A percentile compares a stretch with the other conserved stretches of the same genome.
phyloP scores from a whole-genome alignment of 1,140 invertebrate species.

The Episyrphus balteatus region DNA sequence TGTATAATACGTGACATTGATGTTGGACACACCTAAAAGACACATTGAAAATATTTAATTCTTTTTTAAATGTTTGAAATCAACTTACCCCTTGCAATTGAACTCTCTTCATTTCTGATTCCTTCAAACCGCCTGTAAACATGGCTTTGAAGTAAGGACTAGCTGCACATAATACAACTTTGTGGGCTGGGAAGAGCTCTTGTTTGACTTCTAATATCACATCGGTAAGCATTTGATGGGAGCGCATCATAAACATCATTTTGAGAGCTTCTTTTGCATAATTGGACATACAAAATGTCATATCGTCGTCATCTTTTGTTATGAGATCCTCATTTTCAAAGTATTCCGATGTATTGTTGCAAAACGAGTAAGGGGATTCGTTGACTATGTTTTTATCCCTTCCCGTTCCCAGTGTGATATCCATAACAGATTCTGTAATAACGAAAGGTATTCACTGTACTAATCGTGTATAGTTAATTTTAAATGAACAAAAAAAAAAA shows the following conservation, averaged over 20 bases:
- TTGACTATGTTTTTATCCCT: too few relatives aligned
- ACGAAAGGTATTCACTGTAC: too few relatives aligned
- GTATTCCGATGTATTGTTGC: too few relatives aligned
- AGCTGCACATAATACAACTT: slow-evolving; percentile 81
- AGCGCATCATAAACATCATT: slow-evolving; percentile 82
- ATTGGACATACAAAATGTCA: slow-evolving; percentile 76
- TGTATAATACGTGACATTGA: slow-evolving; percentile 72
- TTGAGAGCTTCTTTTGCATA: slow-evolving; percentile 77
- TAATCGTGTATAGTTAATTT: too few relatives aligned
- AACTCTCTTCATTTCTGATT: slow-evolving; percentile 74
- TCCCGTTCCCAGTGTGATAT: too few relatives aligned
- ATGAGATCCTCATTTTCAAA: slow-evolving; percentile 22
- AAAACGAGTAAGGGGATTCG: too few relatives aligned
- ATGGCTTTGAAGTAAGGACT: slow-evolving; percentile 96
- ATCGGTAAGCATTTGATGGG: slow-evolving; percentile 81
- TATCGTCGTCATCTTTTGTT: slow-evolving; percentile 43
- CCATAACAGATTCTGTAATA: too few relatives aligned
- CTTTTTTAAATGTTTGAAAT: not conserved
- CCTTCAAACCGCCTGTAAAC: slow-evolving; percentile 80
- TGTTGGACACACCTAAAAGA: slow-evolving; percentile 53
- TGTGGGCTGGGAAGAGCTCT: slow-evolving; percentile 79
- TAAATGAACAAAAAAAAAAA: too few relatives aligned
- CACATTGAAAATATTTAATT: not conserved
- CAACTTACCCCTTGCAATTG: slow-evolving; percentile 66
- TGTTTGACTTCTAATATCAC: slow-evolving; percentile 74